Conservation (phyloP, 2,113 vertebrate species). For the Oplegnathus fasciatus region DNA sequence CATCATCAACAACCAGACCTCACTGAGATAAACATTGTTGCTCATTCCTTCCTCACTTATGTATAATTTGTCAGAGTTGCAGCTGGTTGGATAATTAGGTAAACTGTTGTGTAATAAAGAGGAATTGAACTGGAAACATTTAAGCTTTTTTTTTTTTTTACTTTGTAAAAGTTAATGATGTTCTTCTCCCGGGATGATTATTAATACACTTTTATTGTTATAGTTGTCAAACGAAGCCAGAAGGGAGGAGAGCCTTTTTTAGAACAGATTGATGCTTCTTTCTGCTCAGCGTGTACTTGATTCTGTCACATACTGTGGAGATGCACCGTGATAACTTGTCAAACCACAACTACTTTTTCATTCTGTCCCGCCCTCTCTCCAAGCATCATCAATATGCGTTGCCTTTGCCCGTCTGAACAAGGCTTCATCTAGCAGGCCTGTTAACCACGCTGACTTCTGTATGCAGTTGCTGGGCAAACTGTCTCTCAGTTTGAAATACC, state of each 20-base stretch:
- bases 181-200: neutral
- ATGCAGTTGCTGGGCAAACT: neutral
- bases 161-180: too few relatives aligned
- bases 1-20: neutral
- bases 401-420: neutral
- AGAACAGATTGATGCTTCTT: neutral
- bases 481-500: neutral
- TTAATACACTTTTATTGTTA: neutral
- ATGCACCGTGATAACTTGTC: slow-evolving; percentile 15
- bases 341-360: neutral
- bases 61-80: neutral
- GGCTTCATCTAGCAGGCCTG: neutral
- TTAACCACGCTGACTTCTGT: neutral
- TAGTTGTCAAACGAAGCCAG: neutral
- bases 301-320: neutral
- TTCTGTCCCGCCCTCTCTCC: neutral
- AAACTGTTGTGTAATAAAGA: neutral
- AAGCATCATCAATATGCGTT: neutral
- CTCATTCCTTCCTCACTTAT: neutral
- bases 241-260: neutral
- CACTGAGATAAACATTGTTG: neutral
- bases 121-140: neutral
- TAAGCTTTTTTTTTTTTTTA: too few relatives aligned
- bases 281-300: neutral
- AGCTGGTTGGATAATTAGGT: neutral